A percentile compares a stretch with the other conserved stretches of the same genome.
phyloP scores from a whole-genome alignment of 2,888 invertebrate species.

The Bibio marci region DNA sequence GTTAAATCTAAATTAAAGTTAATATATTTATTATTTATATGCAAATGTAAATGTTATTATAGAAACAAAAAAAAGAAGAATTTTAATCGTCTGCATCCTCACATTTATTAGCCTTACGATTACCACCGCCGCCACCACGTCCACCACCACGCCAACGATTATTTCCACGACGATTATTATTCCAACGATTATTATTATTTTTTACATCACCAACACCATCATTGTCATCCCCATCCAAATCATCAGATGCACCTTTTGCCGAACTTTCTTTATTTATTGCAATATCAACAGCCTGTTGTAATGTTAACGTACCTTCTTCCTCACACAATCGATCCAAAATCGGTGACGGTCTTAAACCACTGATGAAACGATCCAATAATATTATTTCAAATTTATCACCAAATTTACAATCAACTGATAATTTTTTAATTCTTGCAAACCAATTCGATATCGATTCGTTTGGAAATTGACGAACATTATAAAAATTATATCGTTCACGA shows the following conservation, averaged over 20 bases:
- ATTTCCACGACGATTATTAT: background rate
- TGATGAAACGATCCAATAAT: constrained; percentile 6
- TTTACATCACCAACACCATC: too few species aligned
- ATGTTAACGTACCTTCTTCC: constrained; percentile 4
- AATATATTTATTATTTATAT: too few species aligned
- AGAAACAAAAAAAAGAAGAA: too few species aligned
- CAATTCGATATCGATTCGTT: constrained; percentile 10
- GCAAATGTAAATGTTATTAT: too few species aligned
- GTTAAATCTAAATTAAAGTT: too few species aligned
- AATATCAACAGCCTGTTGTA: constrained; percentile 5
- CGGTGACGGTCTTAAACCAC: constrained; percentile 2
- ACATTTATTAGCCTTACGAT: too few species aligned
- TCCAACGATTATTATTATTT: background rate
- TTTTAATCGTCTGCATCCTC: too few species aligned
- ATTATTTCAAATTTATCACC: constrained; percentile 5
- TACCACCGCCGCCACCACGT: too few species aligned
- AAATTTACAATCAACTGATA: constrained; percentile 13
- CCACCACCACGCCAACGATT: too few species aligned
- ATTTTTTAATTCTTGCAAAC: constrained; percentile 11
- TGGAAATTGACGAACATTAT: constrained; percentile 10
- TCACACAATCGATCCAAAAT: constrained; percentile 7
- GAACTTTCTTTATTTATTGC: constrained; percentile 5
- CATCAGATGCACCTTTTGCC: background rate
- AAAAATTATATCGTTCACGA: constrained; percentile 11
- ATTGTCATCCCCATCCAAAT: background rate